phyloP scores from a whole-genome alignment of 1,140 invertebrate species.

The Gryon sp. region DNA sequence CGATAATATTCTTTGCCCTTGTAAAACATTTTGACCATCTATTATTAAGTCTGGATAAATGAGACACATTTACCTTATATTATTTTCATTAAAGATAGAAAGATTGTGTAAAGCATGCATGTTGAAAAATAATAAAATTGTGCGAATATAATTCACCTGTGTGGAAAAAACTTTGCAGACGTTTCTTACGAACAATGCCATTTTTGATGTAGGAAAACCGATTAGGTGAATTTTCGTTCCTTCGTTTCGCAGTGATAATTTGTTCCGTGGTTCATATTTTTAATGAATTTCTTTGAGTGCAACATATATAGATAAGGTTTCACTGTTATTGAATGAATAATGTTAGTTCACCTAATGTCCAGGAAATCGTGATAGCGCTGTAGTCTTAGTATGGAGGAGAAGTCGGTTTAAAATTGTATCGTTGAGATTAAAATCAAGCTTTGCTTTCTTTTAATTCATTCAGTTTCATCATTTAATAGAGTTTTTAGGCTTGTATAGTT shows the following conservation, averaged over 20 bases:
- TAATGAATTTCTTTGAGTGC: no score
- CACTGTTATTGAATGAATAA: no score
- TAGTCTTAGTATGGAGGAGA: no score
- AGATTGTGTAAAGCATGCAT: no score
- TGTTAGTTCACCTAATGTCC: no score
- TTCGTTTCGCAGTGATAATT: slow-evolving; percentile 1
- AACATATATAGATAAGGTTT: no score
- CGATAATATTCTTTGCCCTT: slow-evolving; percentile 27
- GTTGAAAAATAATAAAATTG: slow-evolving; percentile 1
- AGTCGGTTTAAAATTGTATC: no score
- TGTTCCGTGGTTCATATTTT: slow-evolving; percentile 2
- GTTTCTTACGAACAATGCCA: slow-evolving; percentile 76
- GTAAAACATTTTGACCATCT: slow-evolving; percentile 13
- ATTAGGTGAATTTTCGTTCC: slow-evolving; percentile 31
- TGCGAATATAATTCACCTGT: slow-evolving; percentile 69
- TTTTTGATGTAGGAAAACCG: slow-evolving; percentile 68
- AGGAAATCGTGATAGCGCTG: no score
- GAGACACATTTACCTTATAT: neutral
- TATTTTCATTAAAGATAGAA: neutral
- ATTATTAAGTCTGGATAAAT: slow-evolving; percentile 17
- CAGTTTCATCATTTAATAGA: no score
- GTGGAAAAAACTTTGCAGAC: slow-evolving; percentile 71
- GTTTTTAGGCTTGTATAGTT: no score
- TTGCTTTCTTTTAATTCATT: no score
- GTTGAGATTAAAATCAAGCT: no score